These are phyloP conservation scores for Paracyclopina nana DNA, from an alignment of 1,140 invertebrate species.

Conservation along the genomic window DNA sequence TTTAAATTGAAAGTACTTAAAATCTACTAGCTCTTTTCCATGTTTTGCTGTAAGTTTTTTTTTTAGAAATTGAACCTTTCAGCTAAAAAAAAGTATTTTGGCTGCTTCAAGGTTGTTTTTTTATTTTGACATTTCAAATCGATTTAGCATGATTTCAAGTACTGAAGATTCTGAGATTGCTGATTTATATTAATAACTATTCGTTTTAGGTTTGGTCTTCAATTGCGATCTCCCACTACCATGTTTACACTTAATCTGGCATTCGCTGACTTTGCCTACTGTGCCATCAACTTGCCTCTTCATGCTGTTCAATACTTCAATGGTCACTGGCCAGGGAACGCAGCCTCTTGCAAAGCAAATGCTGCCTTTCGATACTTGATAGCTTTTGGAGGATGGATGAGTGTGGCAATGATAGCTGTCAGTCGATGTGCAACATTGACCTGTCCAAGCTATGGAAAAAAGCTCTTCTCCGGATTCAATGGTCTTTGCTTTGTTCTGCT, in stretches of 20 bases:
- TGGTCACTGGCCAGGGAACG: background rate
- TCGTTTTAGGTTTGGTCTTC: too few relatives aligned
- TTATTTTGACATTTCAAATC: too few relatives aligned
- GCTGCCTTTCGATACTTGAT: background rate
- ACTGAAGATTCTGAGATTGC: too few relatives aligned
- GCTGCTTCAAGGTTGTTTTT: too few relatives aligned
- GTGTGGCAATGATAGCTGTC: slow-evolving; percentile 1
- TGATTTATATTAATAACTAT: too few relatives aligned
- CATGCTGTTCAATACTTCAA: background rate
- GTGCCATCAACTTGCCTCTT: background rate
- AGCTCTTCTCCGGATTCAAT: background rate
- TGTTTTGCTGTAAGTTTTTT: too few relatives aligned
- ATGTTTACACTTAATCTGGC: background rate
- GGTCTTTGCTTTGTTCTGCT: background rate
- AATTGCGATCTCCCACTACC: too few relatives aligned
- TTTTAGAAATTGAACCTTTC: too few relatives aligned
- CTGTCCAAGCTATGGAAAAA: background rate
- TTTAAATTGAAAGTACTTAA: too few relatives aligned
- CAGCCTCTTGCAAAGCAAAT: background rate
- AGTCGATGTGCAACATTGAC: background rate
- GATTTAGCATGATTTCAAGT: too few relatives aligned
- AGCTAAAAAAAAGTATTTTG: too few relatives aligned
- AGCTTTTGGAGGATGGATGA: slow-evolving; percentile 2
- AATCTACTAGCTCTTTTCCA: too few relatives aligned
- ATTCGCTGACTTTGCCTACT: background rate